Base-by-base conservation (phyloP, 2,797 vertebrate species). In the Podarcis lilfordi region DNA sequence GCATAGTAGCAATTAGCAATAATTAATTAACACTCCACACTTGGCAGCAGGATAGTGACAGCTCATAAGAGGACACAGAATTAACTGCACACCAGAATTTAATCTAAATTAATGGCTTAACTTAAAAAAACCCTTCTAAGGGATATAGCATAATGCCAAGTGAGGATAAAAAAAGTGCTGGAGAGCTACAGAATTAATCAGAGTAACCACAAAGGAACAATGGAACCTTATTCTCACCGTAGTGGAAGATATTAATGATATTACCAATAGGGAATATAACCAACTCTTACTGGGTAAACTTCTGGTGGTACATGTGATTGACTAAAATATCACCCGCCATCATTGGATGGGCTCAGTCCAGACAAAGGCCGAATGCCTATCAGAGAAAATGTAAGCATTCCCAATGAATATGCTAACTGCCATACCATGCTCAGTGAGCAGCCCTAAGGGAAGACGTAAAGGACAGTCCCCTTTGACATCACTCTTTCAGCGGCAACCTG, bases 11-110 rank as follows among this genome's bases (percentile, higher is more conserved):
- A 76, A 13, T 86, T 86, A 86, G 72, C 72, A 77, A 69, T 86
- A 89, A 89, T 76, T 74, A 81, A 81, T 89, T 81, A 89, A 89
- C 83, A 81, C 77, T 89, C 83, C 76, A 86, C 59, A 85, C 59
- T 89, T 86, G 88, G 84, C 88, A 89, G 88, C 79, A 86, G 80
- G 72, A 59, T 27, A 75, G 37, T 76, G 80, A 64, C 69, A 66
- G 80, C 71, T 87, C 75, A 82, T 40, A 81, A 75, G 80, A 86
- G 32, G 83, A 69, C 45, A 85, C n/a, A 74, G 45, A 86, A 82
- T 69, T 89, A 85, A 86, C 50, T 81, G 84, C 78, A 76, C 17
- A 64, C 55, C 55, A 89, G 68, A 85, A 85, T 85, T 80, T 81
- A 86, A 64, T 85, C 78, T 68, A 85, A 88, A 88, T 64, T 64